Base-by-base conservation (phyloP, 92 coral and sea anemone species). In the Palythoa grandiflora region DNA sequence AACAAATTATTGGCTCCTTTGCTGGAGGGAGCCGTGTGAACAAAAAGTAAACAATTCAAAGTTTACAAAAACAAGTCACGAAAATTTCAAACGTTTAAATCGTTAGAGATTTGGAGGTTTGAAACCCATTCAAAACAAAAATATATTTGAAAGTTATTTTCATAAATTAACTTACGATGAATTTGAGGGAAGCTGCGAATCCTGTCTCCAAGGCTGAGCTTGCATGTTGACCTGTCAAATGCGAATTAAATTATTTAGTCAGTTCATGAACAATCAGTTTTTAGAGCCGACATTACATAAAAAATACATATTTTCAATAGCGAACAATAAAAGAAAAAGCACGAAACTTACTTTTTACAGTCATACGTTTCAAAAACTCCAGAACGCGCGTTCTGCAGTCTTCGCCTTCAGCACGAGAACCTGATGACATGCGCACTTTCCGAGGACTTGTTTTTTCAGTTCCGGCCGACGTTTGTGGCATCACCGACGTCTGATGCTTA, bases 21-120 rank as follows among this genome's bases (percentile, higher is more conserved):
- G 15, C 5, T 35, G 74, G 15, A 28, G 74, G 38, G 74, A 70
- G 44, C 68, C 74, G 39, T 70, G 74, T 35, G 47, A 70, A 70
- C 74, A 28, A 35, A 70, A 70, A 70, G 15, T 70, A 70, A 70
- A 70, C 74, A 70, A 70, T 1, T 70, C 74, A 28, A 70, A 13
- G 12, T 70, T 28, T 70, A 70, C 74, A 13, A 70, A 70, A 70
- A 70, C 74, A 70, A 70, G 74, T 13, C 74, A 70, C 74, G 40
- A 21, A 70, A 28, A 11, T 37, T 6, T 0, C 50, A 44, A 44
- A 44, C 50, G 50, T 44, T 44, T 44, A 44, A 44, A 44, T 4
- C 50, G 7, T 44, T 44, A 44, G 7, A 44, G 7, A 3, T 44
- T 4, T 44, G 50, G 50, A 2, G 7, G 50, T 57, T 57, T 57